phyloP scores from a whole-genome alignment of 2,113 vertebrate genomes.

The Aleadryas rufinucha region DNA sequence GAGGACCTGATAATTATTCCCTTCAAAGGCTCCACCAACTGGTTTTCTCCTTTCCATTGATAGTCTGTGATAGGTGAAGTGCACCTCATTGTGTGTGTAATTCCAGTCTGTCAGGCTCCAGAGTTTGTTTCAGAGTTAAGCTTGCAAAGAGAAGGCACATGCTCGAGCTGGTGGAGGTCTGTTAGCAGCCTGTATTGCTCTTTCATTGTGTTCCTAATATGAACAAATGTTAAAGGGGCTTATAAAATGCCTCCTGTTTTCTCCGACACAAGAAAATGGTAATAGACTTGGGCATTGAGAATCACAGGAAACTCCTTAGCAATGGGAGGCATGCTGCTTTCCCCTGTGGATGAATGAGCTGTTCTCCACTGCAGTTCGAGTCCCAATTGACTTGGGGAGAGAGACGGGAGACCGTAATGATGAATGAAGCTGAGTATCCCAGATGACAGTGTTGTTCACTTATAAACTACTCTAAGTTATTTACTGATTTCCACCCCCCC shows the following conservation, averaged over 20 bases:
- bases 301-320: neutral
- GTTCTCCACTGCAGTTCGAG: neutral
- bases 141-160: neutral
- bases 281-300: neutral
- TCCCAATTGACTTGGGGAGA: neutral
- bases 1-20: neutral
- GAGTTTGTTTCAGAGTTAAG: neutral
- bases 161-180: neutral
- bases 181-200: neutral
- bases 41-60: neutral
- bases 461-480: slow-evolving; percentile 17
- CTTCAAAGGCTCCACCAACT: neutral
- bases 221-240: neutral
- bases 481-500: neutral
- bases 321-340: neutral
- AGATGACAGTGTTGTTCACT: slow-evolving; percentile 26
- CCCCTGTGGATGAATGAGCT: slow-evolving; percentile 32
- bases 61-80: neutral
- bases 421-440: slow-evolving; percentile 24
- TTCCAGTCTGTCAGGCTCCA: neutral
- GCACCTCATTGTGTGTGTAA: neutral
- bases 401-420: slow-evolving; percentile 1
- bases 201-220: neutral
- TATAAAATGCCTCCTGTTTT: neutral
- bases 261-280: neutral